Base-by-base conservation (phyloP, 2,113 vertebrate genomes). In the Aviceda subcristata region DNA sequence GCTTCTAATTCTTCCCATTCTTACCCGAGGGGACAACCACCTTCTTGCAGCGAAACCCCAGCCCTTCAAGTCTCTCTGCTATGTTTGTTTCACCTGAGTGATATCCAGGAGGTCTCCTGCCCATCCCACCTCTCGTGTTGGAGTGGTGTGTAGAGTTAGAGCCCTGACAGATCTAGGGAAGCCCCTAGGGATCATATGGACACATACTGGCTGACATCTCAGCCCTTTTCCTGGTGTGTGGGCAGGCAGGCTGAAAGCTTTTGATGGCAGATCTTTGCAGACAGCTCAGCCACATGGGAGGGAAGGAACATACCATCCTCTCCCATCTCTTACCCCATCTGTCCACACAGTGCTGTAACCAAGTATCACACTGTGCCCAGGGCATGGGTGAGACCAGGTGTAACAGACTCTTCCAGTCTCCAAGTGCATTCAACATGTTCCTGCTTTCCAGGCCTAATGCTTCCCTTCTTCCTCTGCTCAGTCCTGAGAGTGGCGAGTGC, bases 161-260 rank as follows among this genome's bases (percentile, higher is more conserved):
- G 51, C 29, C 53, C 86, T 34, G 78, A 6, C 7, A 53, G 34
- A 29, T 3, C 13, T 6, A 11, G 43, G 53, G 32, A 45, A 80
- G 26, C 23, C 32, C 29, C 30, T 10, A 3, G 12, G n/a, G 22
- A 36, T 18, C 1, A 1, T 3, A 4, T 5, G 29, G 46, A 43
- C 10, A 0, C 27, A 22, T 3, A 6, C 18, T 76, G 82, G 57
- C 21, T 84, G 73, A 12, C 29, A 41, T 3, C 36, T 73, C 56
- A 82, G 30, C 39, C 56, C 20, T 30, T 39, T 17, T 22, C 74
- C 3, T 14, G 36, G n/a, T 2, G 3, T 18, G n/a, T 12, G 53
- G 51, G 50, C 45, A 60, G 26, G 27, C 32, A 82, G 38, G 32
- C 43, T 27, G 12, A 32, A 50, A 80, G 36, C n/a, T 38, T 16